Base-by-base conservation (phyloP, 2,797 vertebrate species). In the Apogon hyalosoma region DNA sequence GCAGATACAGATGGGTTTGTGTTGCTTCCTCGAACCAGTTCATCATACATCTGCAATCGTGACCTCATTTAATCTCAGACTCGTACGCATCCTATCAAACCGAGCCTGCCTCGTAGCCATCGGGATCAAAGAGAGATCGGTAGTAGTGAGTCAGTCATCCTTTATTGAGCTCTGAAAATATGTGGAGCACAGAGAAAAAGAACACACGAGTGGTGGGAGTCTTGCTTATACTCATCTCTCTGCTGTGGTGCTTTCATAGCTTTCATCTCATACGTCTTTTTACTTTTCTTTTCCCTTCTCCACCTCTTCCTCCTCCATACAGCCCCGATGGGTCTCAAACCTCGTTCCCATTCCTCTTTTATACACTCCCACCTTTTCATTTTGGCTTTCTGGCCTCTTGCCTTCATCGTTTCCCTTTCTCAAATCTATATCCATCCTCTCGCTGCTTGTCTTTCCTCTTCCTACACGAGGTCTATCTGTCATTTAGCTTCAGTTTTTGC, bases 51-150 rank as follows among this genome's bases (percentile, higher is more conserved):
- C 86, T 75, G 60, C 81, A 67, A 60, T 62, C 48, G 12, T 88
- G 84, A 89, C 86, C 86, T 87, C 69, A 78, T 91, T 90, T 89
- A 77, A 77, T 88, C 86, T 82, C 21, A 0, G 51, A 67, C 68
- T 70, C 57, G 67, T 48, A 68, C 46, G 16, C 77, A 55, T 63
- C 67, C 31, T 77, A 56, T 83, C 41, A 47, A 54, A 55, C 69
- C 38, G 45, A 65, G 65, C 46, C 64, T 62, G 76, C 77, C 80
- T 84, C 82, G 41, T 74, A 84, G 79, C 77, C 79, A 42, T 72
- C 69, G 48, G 85, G 85, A 91, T 90, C 87, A 90, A 91, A 90
- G 83, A 61, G 58, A 65, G 79, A 84, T 78, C 57, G 83, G 63
- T 89, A 66, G 79, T 86, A 84, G 84, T 84, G 83, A 87, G 79